These are phyloP conservation scores for Trachops cirrhosus DNA, from an alignment of 2,797 vertebrate species.

Conservation along the genomic window DNA sequence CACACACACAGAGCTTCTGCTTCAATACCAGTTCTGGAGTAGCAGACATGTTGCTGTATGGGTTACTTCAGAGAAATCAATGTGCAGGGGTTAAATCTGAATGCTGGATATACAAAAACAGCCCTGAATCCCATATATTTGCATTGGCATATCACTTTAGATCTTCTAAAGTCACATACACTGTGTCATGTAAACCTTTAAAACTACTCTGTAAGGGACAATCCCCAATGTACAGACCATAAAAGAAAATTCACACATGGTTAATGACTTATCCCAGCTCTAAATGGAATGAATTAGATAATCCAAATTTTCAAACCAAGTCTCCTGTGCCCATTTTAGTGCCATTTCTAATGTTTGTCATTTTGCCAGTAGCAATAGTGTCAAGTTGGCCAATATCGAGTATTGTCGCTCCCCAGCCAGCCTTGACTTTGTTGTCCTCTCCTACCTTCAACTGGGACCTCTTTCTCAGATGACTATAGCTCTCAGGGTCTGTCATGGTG, in stretches of 20 bases:
- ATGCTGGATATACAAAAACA: neutral
- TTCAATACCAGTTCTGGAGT: neutral
- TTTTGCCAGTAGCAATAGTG: neutral
- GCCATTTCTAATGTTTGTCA: neutral
- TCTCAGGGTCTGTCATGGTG: neutral
- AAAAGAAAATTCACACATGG: neutral
- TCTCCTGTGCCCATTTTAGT: neutral
- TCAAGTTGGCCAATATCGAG: neutral
- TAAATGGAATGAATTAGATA: neutral
- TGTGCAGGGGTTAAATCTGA: neutral
- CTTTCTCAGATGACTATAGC: neutral
- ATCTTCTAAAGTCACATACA: neutral
- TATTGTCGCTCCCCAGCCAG: neutral
- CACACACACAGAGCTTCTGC: neutral
- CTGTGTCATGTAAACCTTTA: neutral
- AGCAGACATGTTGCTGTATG: conserved; percentile 15
- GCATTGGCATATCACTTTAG: neutral
- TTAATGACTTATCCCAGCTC: neutral
- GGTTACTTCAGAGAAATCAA: conserved; percentile 8
- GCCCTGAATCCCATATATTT: neutral
- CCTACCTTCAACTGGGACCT: neutral
- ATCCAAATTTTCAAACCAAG: neutral
- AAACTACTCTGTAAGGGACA: neutral
- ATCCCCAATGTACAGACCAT: neutral
- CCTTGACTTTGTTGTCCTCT: neutral